A percentile compares a stretch with the other conserved stretches of the same genome.
These are phyloP conservation scores for Nothobranchius kuhntae DNA, from an alignment of 2,113 vertebrate species.

Conservation along the genomic window DNA sequence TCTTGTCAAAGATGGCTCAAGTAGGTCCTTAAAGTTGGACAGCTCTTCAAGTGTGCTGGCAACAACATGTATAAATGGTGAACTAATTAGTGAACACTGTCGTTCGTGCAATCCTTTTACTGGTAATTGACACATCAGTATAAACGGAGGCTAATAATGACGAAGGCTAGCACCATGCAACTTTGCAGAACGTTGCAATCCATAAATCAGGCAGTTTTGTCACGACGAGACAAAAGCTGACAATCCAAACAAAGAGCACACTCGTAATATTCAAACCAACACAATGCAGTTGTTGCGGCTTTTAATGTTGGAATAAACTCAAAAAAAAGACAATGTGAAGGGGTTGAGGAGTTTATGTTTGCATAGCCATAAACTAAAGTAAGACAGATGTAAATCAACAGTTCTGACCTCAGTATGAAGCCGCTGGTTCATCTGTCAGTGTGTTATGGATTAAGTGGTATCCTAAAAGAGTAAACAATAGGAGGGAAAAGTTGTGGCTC, in stretches of 20 bases:
- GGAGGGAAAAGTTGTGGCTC: slow-evolving; percentile 66
- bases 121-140: slow-evolving; percentile 59
- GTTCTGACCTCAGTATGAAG: slow-evolving; percentile 51
- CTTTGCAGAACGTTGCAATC: slow-evolving; percentile 56
- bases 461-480: slow-evolving; percentile 34
- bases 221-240: slow-evolving; percentile 51
- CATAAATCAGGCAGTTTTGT: slow-evolving; percentile 43
- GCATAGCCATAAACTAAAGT: slow-evolving; percentile 80
- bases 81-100: slow-evolving; percentile 50
- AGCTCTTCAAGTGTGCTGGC: slow-evolving; percentile 12
- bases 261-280: slow-evolving; percentile 56
- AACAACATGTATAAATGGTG: slow-evolving; percentile 32
- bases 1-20: slow-evolving; percentile 29
- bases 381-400: slow-evolving; percentile 60
- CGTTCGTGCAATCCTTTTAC: slow-evolving; percentile 47
- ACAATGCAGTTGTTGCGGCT: slow-evolving; percentile 61
- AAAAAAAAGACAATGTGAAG: slow-evolving; percentile 43
- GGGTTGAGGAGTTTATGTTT: slow-evolving; percentile 63
- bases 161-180: slow-evolving; percentile 61
- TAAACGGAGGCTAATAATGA: slow-evolving; percentile 59
- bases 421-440: slow-evolving; percentile 41
- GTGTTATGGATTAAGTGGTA: slow-evolving; percentile 34
- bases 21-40: slow-evolving; percentile 15
- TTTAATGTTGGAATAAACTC: slow-evolving; percentile 51
- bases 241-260: slow-evolving; percentile 62